Base-by-base conservation (phyloP, 2,888 invertebrate genomes). In the Serripes groenlandicus region DNA sequence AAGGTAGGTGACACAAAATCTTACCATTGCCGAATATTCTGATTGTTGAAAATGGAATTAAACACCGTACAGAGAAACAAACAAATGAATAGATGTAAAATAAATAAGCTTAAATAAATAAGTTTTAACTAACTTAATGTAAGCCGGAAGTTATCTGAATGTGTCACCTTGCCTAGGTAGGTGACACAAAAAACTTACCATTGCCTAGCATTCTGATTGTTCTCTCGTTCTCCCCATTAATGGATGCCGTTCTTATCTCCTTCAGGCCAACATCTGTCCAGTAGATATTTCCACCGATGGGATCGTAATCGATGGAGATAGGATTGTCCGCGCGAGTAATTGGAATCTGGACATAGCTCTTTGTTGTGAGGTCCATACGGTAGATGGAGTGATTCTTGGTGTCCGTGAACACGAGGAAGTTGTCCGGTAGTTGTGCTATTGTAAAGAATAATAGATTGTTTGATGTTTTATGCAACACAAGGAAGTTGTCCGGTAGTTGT, bases 291-390 rank as follows among this genome's bases (percentile, higher is more conserved):
- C 96, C 96, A 72, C 96, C 96, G 60, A 96, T 96, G 96, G 97
- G 97, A 91, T 98, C 97, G 93, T 96, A 98, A 92, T 98, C 98
- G 0, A 98, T 96, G 0, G 97, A 97, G 18, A 97, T 97, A 0
- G 97, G 97, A 88, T 97, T 97, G 86, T 97, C 96, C 0, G 86
- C 82, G 32, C 75, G 71, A 23, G 71, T 73, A 0, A 91, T 71
- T 5, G 92, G 90, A 30, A 92, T 78, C 5, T 76, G 75, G 1
- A 87, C 82, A 56, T 91, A 90, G 69, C 89, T 89, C 18, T 86
- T 69, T 23, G 89, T 77, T 95, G 97, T 97, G 35, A 98, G 95
- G 0, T 98, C 97, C 88, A 98, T 97, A 90, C 97, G 96, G 0
- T 97, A 97, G 58, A 98, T 96, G 68, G 96, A 96, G 58, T 96